Evolutionary conservation across 2,113 vertebrate genomes (phyloP).

Genomic region (Meleagris gallopavo): DNA sequence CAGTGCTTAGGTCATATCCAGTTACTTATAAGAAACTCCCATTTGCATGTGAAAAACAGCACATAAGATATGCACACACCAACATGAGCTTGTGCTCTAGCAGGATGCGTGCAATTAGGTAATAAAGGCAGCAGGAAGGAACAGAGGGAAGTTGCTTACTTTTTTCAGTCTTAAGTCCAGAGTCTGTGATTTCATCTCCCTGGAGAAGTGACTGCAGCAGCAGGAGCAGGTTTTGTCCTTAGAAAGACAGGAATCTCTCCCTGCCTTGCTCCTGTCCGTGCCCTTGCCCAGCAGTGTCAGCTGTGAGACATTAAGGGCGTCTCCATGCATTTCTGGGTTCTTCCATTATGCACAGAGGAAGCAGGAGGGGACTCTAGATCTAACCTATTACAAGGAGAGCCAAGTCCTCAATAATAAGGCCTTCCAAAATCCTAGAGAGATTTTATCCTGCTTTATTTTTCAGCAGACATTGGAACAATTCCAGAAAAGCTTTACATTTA

Average conservation of each 20-base stretch:
- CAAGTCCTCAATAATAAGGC: not conserved
- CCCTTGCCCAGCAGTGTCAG: not conserved
- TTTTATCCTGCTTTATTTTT: not conserved
- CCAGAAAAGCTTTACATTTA: not conserved
- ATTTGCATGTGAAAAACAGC: not conserved
- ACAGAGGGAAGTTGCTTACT: slow-evolving; percentile 29
- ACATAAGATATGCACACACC: slow-evolving; percentile 5
- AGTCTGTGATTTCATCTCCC: slow-evolving; percentile 27
- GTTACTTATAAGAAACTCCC: not conserved
- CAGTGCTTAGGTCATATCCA: slow-evolving; percentile 34
- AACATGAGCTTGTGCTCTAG: not conserved
- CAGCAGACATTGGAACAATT: not conserved
- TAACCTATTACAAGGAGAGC: not conserved
- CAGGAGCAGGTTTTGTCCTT: not conserved
- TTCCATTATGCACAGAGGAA: not conserved
- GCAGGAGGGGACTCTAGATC: not conserved
- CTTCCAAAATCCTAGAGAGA: slow-evolving; percentile 12
- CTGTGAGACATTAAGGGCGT: not conserved
- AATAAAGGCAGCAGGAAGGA: slow-evolving; percentile 63
- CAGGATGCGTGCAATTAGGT: slow-evolving; percentile 20
- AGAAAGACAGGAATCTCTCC: not conserved
- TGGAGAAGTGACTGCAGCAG: not conserved
- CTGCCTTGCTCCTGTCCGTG: not conserved
- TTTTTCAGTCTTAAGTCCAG: slow-evolving; percentile 21
- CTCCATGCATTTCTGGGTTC: not conserved